A percentile compares a stretch with the other conserved stretches of the same genome.
phyloP scores from a whole-genome alignment of 2,797 vertebrate genomes.

The Melopsittacus undulatus region DNA sequence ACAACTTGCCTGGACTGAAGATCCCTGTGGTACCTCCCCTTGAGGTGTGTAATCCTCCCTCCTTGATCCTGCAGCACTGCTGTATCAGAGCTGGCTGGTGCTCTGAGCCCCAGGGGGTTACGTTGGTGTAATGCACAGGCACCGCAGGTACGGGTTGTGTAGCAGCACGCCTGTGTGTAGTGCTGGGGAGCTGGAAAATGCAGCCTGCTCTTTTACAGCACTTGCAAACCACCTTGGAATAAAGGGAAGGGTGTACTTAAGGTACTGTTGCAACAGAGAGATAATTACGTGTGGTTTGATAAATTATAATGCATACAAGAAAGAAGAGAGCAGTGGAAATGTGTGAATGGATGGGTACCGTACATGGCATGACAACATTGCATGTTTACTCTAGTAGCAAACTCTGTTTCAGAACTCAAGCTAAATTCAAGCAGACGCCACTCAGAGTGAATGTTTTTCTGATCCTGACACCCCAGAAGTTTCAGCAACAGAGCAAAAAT shows the following conservation, averaged over 20 bases:
- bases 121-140: rapidly evolving
- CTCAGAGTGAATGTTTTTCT: background rate
- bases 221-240: background rate
- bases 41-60: background rate
- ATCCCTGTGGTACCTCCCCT: background rate
- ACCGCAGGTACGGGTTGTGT: background rate
- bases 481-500: background rate
- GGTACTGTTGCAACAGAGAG: background rate
- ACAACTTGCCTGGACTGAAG: background rate
- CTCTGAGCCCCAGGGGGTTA: background rate
- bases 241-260: background rate
- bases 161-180: background rate
- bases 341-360: background rate
- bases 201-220: background rate
- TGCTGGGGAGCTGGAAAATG: background rate
- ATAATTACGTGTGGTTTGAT: background rate
- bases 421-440: background rate
- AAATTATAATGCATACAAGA: background rate
- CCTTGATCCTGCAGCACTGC: background rate
- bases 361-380: background rate
- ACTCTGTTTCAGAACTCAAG: background rate
- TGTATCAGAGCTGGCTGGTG: background rate
- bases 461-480: background rate
- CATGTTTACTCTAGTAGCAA: background rate
- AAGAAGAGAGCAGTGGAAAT: background rate